Evolutionary conservation across 2,888 invertebrate species (phyloP).

Genomic region (Laothoe populi): DNA sequence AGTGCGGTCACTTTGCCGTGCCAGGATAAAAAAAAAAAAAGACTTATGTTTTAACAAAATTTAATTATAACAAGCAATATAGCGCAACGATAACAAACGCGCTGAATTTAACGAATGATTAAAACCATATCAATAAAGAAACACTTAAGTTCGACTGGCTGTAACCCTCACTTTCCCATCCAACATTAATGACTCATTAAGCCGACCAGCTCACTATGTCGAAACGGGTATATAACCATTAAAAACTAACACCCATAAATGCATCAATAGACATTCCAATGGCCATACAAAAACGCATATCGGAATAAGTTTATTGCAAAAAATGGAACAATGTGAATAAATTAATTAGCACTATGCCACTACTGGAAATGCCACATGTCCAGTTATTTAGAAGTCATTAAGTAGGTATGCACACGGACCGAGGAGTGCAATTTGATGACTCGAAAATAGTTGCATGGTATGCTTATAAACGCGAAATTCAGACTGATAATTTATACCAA

Average conservation of each 20-base stretch:
- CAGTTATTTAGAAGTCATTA: constrained; percentile 54
- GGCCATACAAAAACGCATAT: constrained; percentile 16
- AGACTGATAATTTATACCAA: too few species aligned
- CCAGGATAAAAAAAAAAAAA: too few species aligned
- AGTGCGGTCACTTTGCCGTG: too few species aligned
- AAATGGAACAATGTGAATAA: constrained; percentile 33
- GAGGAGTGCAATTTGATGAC: background rate
- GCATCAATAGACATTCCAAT: constrained; percentile 28
- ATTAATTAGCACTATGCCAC: constrained; percentile 31
- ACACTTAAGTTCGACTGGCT: background rate
- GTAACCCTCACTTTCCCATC: background rate
- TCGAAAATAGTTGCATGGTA: background rate
- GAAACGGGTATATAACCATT: constrained; percentile 8
- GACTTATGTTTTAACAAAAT: too few species aligned
- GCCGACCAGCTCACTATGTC: background rate
- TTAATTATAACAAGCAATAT: too few species aligned
- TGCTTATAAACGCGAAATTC: too few species aligned
- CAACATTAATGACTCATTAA: constrained; percentile 15
- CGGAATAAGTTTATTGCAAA: constrained; percentile 20
- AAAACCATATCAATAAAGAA: background rate
- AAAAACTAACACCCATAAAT: constrained; percentile 21
- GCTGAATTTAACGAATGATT: too few species aligned
- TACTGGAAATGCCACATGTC: constrained; percentile 49
- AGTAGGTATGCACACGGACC: constrained; percentile 55
- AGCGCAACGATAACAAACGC: too few species aligned